These are phyloP conservation scores for Drosophila melanogaster DNA, from an alignment of 1,140 invertebrate species.

Conservation along the genomic window Release_6_plus_ISO1_MT NC_004354.4:8777501-8778000, in stretches of 20 bases:
- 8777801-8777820: too few species aligned
- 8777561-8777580: conserved; percentile 31
- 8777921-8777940: conserved; percentile 34
- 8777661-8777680: conserved; percentile 7
- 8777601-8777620: conserved; percentile 38
- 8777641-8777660: conserved; percentile 20
- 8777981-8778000: conserved; percentile 47
- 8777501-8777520: conserved; percentile 28
- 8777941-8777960: conserved; percentile 23
- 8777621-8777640: conserved; percentile 19
- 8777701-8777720: neutral
- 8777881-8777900: conserved; percentile 3
- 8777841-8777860: too few species aligned
- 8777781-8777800: too few species aligned
- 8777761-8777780: too few species aligned
- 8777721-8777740: neutral
- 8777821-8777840: too few species aligned
- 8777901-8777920: conserved; percentile 3
- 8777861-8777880: conserved; percentile 21
- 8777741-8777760: neutral
- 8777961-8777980: conserved; percentile 17
- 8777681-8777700: conserved; percentile 5
- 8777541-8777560: neutral
- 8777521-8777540: neutral
- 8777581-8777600: conserved; percentile 31